phyloP scores from a whole-genome alignment of 2,888 invertebrate genomes.

The Acronicta psi region DNA sequence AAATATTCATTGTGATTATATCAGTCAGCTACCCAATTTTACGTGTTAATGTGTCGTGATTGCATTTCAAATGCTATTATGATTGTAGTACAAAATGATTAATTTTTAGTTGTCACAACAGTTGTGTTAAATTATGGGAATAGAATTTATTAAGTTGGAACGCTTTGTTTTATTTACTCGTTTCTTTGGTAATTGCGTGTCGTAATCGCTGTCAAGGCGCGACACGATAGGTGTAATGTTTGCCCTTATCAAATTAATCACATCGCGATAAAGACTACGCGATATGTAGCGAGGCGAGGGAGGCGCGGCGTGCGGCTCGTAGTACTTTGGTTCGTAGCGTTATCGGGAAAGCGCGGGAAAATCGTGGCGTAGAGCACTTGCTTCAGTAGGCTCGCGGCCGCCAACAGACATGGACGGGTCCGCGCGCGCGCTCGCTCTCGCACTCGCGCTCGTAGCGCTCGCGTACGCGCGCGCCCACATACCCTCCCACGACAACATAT shows the following conservation, averaged over 20 bases:
- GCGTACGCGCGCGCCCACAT: slow-evolving; percentile 80
- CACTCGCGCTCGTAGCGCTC: slow-evolving; percentile 78
- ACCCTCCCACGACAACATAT: slow-evolving; percentile 84
- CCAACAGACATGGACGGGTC: slow-evolving; percentile 80
- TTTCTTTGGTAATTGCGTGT: slow-evolving; percentile 54
- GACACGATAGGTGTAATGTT: slow-evolving; percentile 57
- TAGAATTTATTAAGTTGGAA: slow-evolving; percentile 76
- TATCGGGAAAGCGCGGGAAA: slow-evolving; percentile 89
- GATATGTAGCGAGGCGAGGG: slow-evolving; percentile 47
- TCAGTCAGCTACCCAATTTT: slow-evolving; percentile 42
- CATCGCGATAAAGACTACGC: slow-evolving; percentile 71
- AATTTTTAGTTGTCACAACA: slow-evolving; percentile 71
- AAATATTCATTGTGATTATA: slow-evolving; percentile 47
- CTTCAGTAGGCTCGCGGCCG: slow-evolving; percentile 85
- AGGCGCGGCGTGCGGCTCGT: slow-evolving; percentile 63
- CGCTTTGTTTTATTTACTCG: slow-evolving; percentile 70
- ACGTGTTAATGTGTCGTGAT: slow-evolving; percentile 50
- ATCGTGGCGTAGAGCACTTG: slow-evolving; percentile 62
- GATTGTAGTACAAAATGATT: slow-evolving; percentile 76
- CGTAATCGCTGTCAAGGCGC: slow-evolving; percentile 52
- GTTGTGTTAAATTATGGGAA: slow-evolving; percentile 73
- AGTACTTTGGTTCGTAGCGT: slow-evolving; percentile 67
- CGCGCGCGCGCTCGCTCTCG: slow-evolving; percentile 73
- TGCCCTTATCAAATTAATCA: slow-evolving; percentile 75
- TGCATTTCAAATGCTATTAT: slow-evolving; percentile 63